Evolutionary conservation across 2,113 vertebrate genomes (phyloP), one percentile per base, ranked within the genome.

Genomic region (Cynopterus brachyotis): DNA sequence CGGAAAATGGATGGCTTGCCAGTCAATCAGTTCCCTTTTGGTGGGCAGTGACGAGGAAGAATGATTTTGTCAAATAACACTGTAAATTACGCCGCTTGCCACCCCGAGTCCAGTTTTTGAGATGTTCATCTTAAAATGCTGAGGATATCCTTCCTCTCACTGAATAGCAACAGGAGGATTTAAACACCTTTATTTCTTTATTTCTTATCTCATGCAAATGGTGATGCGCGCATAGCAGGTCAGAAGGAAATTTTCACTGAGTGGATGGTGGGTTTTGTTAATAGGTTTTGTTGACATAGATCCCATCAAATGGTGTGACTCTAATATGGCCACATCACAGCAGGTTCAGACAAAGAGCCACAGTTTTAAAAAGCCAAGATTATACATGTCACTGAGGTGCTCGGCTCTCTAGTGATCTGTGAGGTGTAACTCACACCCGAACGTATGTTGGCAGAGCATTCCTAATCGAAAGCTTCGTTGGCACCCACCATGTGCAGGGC

Each of bases 1-100:
- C 42, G 88, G 89, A 64, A 91, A 97, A 95, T 22, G 32, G 83
- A 57, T 50, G 91, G 19, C 59, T 89, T 22, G 50, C 66, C 82
- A 59, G 55, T 47, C 79, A 42, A 5, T 45, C 84, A 5, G 37
- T 50, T 67, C 50, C 47, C 55, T 50, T 81, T 60, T 3, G 24
- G 42, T 22, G 32, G 72, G 53, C 26, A 67, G 79, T 53, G n/a
- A 92, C 64, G 2, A 24, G 67, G 5, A 69, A 76, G 88, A 69
- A 32, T 69, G 28, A 37, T 75, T 66, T 70, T 60, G 80, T 85
- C 91, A 76, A 82, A 70, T 19, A 59, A 53, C 42, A 19, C 57
- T 0, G 0, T 12, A 59, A 50, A 83, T 60, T 24, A 83, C 4
- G 35, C 26, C 0, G 1, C 72, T 75, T 66, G 70, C 92, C 75